A percentile compares a stretch with the other conserved stretches of the same genome.
Conservation (phyloP, 2,113 vertebrate species). For the Limanda limanda region DNA sequence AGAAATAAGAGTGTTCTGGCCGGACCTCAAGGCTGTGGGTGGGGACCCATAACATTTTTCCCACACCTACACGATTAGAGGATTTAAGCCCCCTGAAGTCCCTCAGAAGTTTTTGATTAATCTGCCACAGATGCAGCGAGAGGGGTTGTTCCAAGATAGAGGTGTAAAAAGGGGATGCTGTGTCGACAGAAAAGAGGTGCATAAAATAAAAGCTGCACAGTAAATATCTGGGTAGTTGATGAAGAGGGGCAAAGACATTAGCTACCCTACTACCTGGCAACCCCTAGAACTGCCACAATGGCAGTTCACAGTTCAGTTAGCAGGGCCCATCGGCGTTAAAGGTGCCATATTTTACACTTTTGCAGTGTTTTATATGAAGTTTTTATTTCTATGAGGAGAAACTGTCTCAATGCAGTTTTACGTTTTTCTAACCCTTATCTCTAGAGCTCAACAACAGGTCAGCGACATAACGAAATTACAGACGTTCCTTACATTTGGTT, state of each 20-base stretch:
- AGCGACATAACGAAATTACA: neutral
- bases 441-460: neutral
- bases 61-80: slow-evolving; percentile 72
- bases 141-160: slow-evolving; percentile 70
- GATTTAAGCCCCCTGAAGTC: slow-evolving; percentile 71
- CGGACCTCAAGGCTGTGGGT: slow-evolving; percentile 55
- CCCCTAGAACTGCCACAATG: slow-evolving; percentile 32
- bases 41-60: slow-evolving; percentile 71
- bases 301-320: slow-evolving; percentile 24
- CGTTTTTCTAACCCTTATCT: no score
- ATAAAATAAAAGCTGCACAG: slow-evolving; percentile 70
- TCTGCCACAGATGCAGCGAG: slow-evolving; percentile 65
- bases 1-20: slow-evolving; percentile 59
- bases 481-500: neutral
- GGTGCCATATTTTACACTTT: neutral
- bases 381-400: neutral
- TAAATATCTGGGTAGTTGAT: slow-evolving; percentile 72
- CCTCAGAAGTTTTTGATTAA: slow-evolving; percentile 75
- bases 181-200: slow-evolving; percentile 70
- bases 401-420: neutral
- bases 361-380: neutral
- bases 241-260: slow-evolving; percentile 61
- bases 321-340: neutral
- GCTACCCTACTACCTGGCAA: slow-evolving; percentile 34
- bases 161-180: slow-evolving; percentile 67